Evolutionary conservation across 2,113 vertebrate genomes (phyloP).

Genomic region (Cebus imitator): DNA sequence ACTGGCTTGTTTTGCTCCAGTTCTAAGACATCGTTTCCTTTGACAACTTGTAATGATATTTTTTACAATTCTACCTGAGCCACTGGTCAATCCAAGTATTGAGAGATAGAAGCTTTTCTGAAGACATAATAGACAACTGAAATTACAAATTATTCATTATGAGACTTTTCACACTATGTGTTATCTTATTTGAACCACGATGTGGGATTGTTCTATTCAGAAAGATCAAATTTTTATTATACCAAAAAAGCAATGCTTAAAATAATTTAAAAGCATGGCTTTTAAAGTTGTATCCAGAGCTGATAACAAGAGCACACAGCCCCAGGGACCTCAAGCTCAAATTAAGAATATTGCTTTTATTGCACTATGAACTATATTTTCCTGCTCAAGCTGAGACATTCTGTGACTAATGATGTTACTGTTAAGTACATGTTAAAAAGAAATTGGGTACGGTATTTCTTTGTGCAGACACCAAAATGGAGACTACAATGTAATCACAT

Average conservation of each 20-base stretch:
- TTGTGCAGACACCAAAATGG: constrained; percentile 48
- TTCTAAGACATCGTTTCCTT: not conserved
- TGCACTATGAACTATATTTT: constrained; percentile 54
- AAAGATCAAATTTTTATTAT: constrained; percentile 35
- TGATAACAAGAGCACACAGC: constrained; percentile 45
- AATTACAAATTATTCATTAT: constrained; percentile 40
- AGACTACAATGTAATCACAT: constrained; percentile 40
- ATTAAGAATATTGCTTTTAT: constrained; percentile 69
- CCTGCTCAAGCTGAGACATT: constrained; percentile 61
- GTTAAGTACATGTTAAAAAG: constrained; percentile 50
- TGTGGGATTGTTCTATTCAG: not conserved
- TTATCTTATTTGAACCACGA: constrained; percentile 24
- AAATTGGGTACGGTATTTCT: constrained; percentile 17
- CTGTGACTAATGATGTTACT: constrained; percentile 45
- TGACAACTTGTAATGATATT: not conserved
- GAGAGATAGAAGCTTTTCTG: not conserved
- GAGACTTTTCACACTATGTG: constrained; percentile 16
- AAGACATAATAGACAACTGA: not conserved
- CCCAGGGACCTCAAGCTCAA: constrained; percentile 46
- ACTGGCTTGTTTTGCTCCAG: not conserved
- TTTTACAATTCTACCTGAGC: not conserved
- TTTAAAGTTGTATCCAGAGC: constrained; percentile 51
- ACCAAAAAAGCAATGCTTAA: not conserved
- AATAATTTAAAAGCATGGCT: not conserved
- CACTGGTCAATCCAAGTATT: not conserved